These are phyloP conservation scores for Drosophila varians DNA, from an alignment of 1,140 invertebrate genomes.

Conservation along the genomic window DNA sequence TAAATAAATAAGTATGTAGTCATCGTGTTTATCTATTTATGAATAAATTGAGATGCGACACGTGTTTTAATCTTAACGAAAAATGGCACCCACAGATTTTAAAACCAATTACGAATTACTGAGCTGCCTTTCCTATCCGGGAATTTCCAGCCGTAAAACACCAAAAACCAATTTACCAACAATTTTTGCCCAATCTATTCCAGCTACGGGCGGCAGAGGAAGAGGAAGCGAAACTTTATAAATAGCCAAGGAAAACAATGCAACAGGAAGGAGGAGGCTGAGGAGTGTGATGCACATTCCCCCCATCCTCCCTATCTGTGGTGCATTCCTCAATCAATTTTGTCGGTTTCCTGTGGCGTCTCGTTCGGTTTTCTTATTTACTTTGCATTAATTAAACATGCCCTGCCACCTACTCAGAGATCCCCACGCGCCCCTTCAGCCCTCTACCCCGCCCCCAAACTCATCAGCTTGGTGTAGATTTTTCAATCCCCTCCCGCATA, in stretches of 20 bases:
- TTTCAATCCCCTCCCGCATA: constrained; percentile 44
- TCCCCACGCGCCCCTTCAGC: not conserved
- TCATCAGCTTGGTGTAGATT: constrained; percentile 51
- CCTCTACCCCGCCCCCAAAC: not conserved
- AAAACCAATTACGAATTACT: constrained; percentile 24
- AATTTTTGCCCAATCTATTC: constrained; percentile 66
- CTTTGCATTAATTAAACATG: constrained; percentile 82
- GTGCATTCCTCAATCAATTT: constrained; percentile 79
- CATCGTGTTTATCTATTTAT: not conserved
- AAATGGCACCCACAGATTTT: constrained; percentile 11
- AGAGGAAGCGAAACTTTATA: constrained; percentile 52
- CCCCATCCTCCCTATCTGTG: constrained; percentile 23
- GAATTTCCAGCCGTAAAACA: constrained; percentile 35
- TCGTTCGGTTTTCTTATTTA: constrained; percentile 71
- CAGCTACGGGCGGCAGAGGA: constrained; percentile 16
- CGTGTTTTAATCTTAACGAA: constrained; percentile 1
- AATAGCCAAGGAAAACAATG: constrained; percentile 59
- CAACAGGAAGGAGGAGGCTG: constrained; percentile 38
- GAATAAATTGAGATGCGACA: not conserved
- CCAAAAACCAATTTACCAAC: constrained; percentile 74
- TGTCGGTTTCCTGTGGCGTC: constrained; percentile 36
- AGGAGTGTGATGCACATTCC: constrained; percentile 4
- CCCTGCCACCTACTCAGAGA: constrained; percentile 60
- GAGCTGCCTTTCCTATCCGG: constrained; percentile 3
- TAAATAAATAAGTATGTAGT: constrained; percentile 16